phyloP scores from a whole-genome alignment of 2,888 invertebrate genomes.

The Pristionchus entomophagus region DNA sequence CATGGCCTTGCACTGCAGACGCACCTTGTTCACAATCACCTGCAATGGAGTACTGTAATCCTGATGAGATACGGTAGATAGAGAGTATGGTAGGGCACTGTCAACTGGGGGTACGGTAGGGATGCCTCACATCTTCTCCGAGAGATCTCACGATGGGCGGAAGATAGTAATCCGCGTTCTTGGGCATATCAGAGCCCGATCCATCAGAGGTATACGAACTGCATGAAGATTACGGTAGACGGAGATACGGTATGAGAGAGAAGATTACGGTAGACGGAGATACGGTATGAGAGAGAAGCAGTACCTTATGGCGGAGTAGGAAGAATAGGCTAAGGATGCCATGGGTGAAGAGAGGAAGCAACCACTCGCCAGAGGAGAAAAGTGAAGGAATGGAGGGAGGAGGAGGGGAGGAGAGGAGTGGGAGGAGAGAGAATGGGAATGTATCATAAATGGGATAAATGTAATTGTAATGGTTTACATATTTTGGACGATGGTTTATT shows the following conservation, averaged over 20 bases:
- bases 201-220: background rate
- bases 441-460: no score
- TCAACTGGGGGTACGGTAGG: background rate
- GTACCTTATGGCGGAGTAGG: background rate
- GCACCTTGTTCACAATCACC: slow-evolving; percentile 22
- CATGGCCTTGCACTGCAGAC: slow-evolving; percentile 25
- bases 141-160: slow-evolving; percentile 32
- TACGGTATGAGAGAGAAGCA: background rate
- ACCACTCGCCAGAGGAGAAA: background rate
- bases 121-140: slow-evolving; percentile 9
- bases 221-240: background rate
- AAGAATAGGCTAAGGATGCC: background rate
- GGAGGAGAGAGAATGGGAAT: background rate
- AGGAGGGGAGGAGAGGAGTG: no score
- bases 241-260: background rate
- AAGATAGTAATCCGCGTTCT: background rate
- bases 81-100: no score
- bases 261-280: background rate
- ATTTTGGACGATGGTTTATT: no score
- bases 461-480: no score
- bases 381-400: background rate
- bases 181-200: background rate
- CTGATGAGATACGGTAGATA: background rate
- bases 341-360: background rate
- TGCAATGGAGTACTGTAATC: background rate